Evolutionary conservation across 2,797 vertebrate genomes (phyloP), one percentile per base, ranked within the genome.

Genomic region (Yasuhikotakia modesta): DNA sequence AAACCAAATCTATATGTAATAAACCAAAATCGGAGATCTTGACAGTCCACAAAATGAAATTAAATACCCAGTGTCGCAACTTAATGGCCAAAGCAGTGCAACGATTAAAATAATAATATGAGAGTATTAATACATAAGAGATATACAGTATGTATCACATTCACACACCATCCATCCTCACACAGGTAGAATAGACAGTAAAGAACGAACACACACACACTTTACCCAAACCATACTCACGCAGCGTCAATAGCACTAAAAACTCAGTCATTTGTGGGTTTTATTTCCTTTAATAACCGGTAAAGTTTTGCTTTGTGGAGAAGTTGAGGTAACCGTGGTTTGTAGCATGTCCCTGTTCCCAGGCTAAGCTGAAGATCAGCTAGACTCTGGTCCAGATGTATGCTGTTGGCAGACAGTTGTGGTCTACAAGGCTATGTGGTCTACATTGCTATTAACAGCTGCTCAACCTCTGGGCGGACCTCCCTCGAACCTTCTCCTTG

Each of bases 11-110:
- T 60, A 45, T 61, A 52, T 57, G 17, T 82, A 63, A 77, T 50
- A 30, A 61, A 39, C 8, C 22, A 66, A 76, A 43, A 46, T 45
- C 21, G n/a, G 39, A 78, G 12, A 67, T 35, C 68, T 73, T 81
- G 66, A 82, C 30, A 80, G 78, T 79, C 75, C 35, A 22, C 63
- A 76, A 27, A 67, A 69, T 17, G 14, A 24, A 80, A 83, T 90
- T 89, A 91, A 90, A 92, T 89, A 91, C 81, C 89, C 89, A 90
- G 88, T 88, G 89, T 90, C 82, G 84, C 83, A 90, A 79, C 60
- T 70, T 85, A 85, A 90, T 84, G 82, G 76, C 82, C 79, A 83
- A 90, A 88, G 87, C 85, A 58, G 85, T 85, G 87, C 72, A 61
- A 87, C 73, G 2, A 57, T 53, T 60, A 22, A 82, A 83, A 83